Evolutionary conservation across 2,797 vertebrate species (phyloP), one percentile per base, ranked within the genome.

Genomic region (Etheostoma nigrum): DNA sequence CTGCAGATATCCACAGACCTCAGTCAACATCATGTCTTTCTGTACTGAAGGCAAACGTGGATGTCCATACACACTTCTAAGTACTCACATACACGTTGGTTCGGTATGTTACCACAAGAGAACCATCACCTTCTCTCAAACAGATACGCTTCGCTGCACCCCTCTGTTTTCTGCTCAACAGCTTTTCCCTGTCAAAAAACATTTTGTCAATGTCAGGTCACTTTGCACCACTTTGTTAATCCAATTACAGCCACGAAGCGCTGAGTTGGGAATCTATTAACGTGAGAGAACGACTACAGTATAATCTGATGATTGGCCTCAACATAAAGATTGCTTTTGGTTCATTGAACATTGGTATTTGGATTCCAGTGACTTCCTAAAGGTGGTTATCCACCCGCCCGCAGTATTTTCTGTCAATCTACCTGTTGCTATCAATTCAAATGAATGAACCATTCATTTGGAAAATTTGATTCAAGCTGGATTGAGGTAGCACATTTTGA

Each of bases 201-300:
- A 73, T 80, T 86, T 78, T 69, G 73, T 84, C 84, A 89, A 18
- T 51, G 79, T 86, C 81, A 66, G 67, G 73, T 86, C 82, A 84
- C 65, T 78, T 82, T 65, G 69, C 74, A 55, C 52, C 73, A 66
- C 67, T 82, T 85, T 85, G 88, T 88, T 84, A 86, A 79, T 82
- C 45, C 83, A 83, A 72, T 88, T 79, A 76, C 48, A 62, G 58
- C 67, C 69, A 71, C 63, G 59, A 78, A 70, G 63, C 7, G 3
- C 58, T 14, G 51, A 71, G 74, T 67, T 76, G 63, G 48, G 67
- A 88, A 70, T 79, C 59, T 64, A 45, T 70, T 72, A 78, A 61
- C 1, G 5, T 18, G 30, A 72, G 23, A 62, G 61, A 42, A 15
- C 30, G 13, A 62, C 51, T 69, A 30, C 19, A 48, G 30, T 62